Evolutionary conservation across 2,888 invertebrate genomes (phyloP).

Genomic region (Netelia melanura): DNA sequence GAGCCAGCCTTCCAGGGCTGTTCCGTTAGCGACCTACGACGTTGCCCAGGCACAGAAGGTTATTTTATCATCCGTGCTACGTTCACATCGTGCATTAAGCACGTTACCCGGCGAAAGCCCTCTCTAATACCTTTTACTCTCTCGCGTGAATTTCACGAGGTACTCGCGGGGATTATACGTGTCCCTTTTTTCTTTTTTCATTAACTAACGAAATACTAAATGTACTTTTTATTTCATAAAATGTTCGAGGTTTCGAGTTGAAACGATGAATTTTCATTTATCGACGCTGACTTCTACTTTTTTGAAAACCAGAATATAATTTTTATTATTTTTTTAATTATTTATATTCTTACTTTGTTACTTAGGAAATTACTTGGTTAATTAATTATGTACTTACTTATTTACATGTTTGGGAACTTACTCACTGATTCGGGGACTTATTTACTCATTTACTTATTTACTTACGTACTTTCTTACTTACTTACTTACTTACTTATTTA

Average conservation of each 20-base stretch:
- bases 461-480: too few relatives aligned
- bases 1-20: constrained; percentile 1
- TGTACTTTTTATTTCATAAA: neutral
- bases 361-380: too few relatives aligned
- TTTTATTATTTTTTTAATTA: too few relatives aligned
- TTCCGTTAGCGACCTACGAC: constrained; percentile 7
- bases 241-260: neutral
- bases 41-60: constrained; percentile 28
- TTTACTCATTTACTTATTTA: too few relatives aligned
- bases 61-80: neutral
- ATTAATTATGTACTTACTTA: too few relatives aligned
- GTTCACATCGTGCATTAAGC: constrained; percentile 8
- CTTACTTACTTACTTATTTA: too few relatives aligned
- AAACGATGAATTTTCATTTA: neutral
- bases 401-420: too few relatives aligned
- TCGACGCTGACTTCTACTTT: neutral
- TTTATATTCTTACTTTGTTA: too few relatives aligned
- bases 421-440: too few relatives aligned
- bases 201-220: neutral
- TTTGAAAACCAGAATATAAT: neutral
- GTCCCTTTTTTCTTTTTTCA: neutral
- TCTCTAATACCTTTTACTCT: constrained; percentile 1
- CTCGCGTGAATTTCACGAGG: neutral
- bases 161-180: neutral
- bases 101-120: constrained; percentile 5